Percentiles rank a stretch among this genome's conserved stretches.
Evolutionary conservation across 2,113 vertebrate species (phyloP).

Genomic region (Calyptommatus sinebrachiatus): DNA sequence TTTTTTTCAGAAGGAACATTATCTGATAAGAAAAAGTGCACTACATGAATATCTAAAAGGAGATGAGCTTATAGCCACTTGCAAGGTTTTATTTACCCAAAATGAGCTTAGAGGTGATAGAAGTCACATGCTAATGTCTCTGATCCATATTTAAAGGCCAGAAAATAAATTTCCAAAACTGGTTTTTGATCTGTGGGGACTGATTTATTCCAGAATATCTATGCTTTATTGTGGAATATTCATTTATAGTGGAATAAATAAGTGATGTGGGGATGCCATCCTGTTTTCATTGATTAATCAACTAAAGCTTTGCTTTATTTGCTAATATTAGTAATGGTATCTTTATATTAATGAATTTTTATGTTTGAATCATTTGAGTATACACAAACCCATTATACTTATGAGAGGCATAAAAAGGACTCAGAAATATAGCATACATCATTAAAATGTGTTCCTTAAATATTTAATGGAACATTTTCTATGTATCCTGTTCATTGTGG

Average conservation of each 20-base stretch:
- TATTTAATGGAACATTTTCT: slow-evolving; percentile 16
- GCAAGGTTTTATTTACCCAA: no score
- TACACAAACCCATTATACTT: slow-evolving; percentile 15
- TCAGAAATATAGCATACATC: slow-evolving; percentile 33
- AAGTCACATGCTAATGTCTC: no score
- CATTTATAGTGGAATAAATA: no score
- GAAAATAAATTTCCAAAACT: no score
- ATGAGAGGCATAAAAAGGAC: slow-evolving; percentile 24
- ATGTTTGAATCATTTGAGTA: slow-evolving; percentile 19
- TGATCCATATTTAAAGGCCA: no score
- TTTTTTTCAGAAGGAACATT: neutral
- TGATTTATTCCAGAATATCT: no score
- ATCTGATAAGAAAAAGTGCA: neutral
- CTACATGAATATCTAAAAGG: no score
- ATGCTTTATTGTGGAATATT: no score
- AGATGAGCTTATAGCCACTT: no score
- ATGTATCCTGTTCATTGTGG: slow-evolving; percentile 22
- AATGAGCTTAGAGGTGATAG: no score
- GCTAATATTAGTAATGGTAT: neutral
- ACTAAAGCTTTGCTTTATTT: neutral
- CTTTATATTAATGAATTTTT: neutral
- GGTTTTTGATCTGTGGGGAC: no score
- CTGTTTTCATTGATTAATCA: neutral
- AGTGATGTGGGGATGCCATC: neutral
- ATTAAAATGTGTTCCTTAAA: slow-evolving; percentile 16